A percentile compares a stretch with the other conserved stretches of the same genome.
Conservation (phyloP, 1,140 invertebrate species). For the Gryon sp. region DNA sequence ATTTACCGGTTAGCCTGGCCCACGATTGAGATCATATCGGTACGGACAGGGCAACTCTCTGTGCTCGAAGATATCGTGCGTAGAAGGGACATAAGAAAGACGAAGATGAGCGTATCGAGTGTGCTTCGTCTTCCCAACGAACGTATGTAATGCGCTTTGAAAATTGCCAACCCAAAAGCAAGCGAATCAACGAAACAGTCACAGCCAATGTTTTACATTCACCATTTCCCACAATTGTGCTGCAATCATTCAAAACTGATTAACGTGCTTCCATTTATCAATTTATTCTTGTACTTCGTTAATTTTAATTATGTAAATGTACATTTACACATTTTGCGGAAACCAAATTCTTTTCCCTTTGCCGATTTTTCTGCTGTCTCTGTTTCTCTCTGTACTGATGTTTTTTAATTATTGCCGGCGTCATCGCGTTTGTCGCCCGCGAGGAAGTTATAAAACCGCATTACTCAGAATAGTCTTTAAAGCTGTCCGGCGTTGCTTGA, state of each 20-base stretch:
- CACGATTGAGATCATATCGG: conserved; percentile 70
- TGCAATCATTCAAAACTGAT: too few relatives aligned
- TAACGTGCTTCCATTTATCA: too few relatives aligned
- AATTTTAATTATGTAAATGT: background rate
- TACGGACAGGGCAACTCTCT: conserved; percentile 59
- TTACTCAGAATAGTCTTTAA: conserved; percentile 68
- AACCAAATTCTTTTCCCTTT: too few relatives aligned
- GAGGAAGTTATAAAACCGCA: conserved; percentile 76
- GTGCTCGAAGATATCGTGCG: conserved; percentile 54
- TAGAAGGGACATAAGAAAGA: conserved; percentile 31
- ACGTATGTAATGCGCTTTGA: conserved; percentile 44
- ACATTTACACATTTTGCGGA: background rate
- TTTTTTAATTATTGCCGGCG: background rate
- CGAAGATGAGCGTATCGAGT: conserved; percentile 19
- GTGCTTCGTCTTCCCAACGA: conserved; percentile 40
- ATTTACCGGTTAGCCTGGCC: conserved; percentile 66
- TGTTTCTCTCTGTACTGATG: too few relatives aligned
- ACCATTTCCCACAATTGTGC: too few relatives aligned
- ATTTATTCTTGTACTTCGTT: too few relatives aligned
- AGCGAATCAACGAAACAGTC: conserved; percentile 6
- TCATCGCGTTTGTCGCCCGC: conserved; percentile 21
- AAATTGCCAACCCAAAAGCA: conserved; percentile 27
- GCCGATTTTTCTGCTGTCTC: too few relatives aligned
- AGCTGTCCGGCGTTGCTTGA: conserved; percentile 43
- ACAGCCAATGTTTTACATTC: too few relatives aligned